A percentile compares a stretch with the other conserved stretches of the same genome.
Evolutionary conservation across 2,888 invertebrate species (phyloP).

Genomic region (Piscicola geometra): DNA sequence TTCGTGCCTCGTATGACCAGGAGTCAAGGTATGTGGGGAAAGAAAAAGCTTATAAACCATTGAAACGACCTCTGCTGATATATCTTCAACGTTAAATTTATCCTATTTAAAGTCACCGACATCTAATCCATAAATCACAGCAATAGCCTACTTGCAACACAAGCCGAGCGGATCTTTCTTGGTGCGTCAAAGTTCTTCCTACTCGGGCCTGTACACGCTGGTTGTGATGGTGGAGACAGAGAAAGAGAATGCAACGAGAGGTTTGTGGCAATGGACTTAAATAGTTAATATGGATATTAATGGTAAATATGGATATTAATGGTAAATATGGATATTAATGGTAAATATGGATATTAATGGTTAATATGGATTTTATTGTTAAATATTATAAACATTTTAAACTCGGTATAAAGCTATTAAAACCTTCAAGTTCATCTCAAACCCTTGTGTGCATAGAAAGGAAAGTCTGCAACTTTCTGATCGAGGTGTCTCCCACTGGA

Average conservation of each 20-base stretch:
- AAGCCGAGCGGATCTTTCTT: not conserved
- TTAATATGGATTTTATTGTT: no score
- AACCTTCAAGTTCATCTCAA: no score
- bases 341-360: no score
- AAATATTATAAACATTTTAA: no score
- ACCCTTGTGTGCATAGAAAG: not conserved
- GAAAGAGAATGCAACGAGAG: not conserved
- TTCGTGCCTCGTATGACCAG: not conserved
- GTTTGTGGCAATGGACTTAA: no score
- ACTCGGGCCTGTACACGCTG: not conserved
- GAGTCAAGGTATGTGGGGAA: not conserved
- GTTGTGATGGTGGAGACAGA: not conserved
- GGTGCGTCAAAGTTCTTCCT: constrained; percentile 3
- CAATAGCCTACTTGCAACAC: not conserved
- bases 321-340: not conserved
- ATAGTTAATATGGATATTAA: not conserved
- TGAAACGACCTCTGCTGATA: no score
- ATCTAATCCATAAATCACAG: not conserved
- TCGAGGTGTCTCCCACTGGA: constrained; percentile 5
- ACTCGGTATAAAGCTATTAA: no score
- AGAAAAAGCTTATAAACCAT: no score
- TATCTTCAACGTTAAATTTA: not conserved
- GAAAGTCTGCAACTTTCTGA: constrained; percentile 6
- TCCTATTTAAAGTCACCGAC: not conserved
- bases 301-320: not conserved